Conservation (phyloP, 2,797 vertebrate genomes). For the Gymnothorax reevesii region DNA sequence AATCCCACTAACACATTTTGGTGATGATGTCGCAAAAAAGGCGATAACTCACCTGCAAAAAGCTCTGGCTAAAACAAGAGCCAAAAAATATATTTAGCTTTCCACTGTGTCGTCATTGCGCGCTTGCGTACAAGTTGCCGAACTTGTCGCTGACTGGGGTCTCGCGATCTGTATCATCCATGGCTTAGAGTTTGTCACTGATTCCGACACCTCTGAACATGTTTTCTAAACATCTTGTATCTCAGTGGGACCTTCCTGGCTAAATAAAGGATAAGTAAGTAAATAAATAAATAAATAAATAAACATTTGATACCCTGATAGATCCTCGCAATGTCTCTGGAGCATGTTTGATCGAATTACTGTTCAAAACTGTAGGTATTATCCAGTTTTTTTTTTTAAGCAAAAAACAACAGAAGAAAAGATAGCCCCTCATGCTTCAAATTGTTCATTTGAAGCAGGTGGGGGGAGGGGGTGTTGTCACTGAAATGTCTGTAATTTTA, state of each 20-base stretch:
- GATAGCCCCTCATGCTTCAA: too few relatives aligned
- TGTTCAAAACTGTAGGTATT: background rate
- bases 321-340: background rate
- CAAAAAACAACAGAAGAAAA: too few relatives aligned
- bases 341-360: background rate
- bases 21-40: background rate
- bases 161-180: background rate
- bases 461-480: too few relatives aligned
- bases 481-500: too few relatives aligned
- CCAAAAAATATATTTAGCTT: background rate
- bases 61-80: background rate
- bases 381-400: background rate
- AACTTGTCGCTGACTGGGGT: background rate
- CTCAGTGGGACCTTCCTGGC: too few relatives aligned
- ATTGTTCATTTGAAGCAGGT: too few relatives aligned
- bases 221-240: background rate
- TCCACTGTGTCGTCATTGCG: background rate
- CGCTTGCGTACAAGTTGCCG: constrained; percentile 2
- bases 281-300: too few relatives aligned
- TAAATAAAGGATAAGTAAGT: too few relatives aligned
- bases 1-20: background rate
- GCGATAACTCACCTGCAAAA: background rate
- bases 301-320: background rate
- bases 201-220: background rate
- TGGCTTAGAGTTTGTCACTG: background rate